Percentiles rank a stretch among this genome's conserved stretches.
Evolutionary conservation across 2,888 invertebrate species (phyloP).

Genomic region (Pocota personata): DNA sequence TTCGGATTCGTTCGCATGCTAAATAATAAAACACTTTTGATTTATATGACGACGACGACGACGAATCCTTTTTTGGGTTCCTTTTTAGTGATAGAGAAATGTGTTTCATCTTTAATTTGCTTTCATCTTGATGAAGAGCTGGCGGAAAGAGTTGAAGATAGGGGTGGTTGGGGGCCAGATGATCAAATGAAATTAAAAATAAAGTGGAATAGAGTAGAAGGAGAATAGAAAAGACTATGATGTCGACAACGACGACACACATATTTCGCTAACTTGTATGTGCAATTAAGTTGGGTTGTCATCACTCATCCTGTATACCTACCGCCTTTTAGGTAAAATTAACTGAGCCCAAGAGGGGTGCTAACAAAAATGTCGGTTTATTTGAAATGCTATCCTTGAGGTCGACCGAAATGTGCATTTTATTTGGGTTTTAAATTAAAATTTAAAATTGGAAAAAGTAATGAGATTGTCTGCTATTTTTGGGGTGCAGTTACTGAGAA

Average conservation of each 20-base stretch:
- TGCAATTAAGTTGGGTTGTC: conserved; percentile 59
- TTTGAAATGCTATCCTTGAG: conserved; percentile 33
- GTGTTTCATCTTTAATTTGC: conserved; percentile 47
- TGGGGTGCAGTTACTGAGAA: not conserved
- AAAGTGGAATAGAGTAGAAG: conserved; percentile 34
- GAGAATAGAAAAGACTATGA: conserved; percentile 8
- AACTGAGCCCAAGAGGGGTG: not conserved
- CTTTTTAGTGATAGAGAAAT: conserved; percentile 4
- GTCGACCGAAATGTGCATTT: conserved; percentile 40
- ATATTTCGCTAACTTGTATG: conserved; percentile 21
- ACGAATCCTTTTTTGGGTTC: not conserved
- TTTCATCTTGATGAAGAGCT: conserved; percentile 38
- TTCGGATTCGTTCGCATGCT: conserved; percentile 51
- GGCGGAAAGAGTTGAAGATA: not conserved
- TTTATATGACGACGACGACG: conserved; percentile 41
- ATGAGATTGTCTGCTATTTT: conserved; percentile 5
- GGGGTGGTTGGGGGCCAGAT: not conserved
- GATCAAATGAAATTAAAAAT: conserved; percentile 47
- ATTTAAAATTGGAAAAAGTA: not conserved
- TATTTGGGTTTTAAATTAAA: conserved; percentile 21
- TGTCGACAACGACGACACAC: conserved; percentile 15
- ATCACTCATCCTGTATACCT: conserved; percentile 26
- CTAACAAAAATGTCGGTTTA: conserved; percentile 19
- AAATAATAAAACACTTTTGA: conserved; percentile 67
- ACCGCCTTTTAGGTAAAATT: not conserved